Conservation (phyloP, 2,888 invertebrate genomes). For the Drosophila robusta region DNA sequence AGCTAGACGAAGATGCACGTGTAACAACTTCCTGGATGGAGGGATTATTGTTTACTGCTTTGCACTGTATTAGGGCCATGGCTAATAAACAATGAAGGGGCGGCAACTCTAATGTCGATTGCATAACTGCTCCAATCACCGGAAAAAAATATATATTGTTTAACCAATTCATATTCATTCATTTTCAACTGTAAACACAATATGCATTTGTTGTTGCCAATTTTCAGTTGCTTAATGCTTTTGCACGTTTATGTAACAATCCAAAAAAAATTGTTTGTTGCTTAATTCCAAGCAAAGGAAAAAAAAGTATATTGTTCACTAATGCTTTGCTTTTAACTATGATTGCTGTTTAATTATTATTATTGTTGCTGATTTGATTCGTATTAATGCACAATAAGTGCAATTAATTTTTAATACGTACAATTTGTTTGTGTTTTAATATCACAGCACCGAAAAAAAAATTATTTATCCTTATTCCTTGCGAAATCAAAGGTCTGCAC, state of each 20-base stretch:
- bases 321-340: conserved; percentile 26
- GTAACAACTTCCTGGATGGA: conserved; percentile 9
- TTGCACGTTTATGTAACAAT: conserved; percentile 63
- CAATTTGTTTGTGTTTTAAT: conserved; percentile 80
- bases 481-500: conserved; percentile 80
- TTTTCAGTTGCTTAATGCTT: conserved; percentile 10
- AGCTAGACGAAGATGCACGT: conserved; percentile 28
- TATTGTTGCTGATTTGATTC: conserved; percentile 32
- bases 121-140: conserved; percentile 60
- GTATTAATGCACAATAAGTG: conserved; percentile 26
- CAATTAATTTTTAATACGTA: conserved; percentile 69
- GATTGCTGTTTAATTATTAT: conserved; percentile 22
- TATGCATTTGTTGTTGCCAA: conserved; percentile 15
- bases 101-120: conserved; percentile 40
- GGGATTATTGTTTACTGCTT: conserved; percentile 23
- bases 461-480: conserved; percentile 76
- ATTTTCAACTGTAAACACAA: conserved; percentile 32
- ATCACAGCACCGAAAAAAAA: conserved; percentile 84
- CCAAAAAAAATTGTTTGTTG: conserved; percentile 20
- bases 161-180: conserved; percentile 30
- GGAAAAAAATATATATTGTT: conserved; percentile 32
- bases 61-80: conserved; percentile 19
- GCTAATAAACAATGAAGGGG: conserved; percentile 7
- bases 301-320: conserved; percentile 20
- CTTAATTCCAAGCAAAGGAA: conserved; percentile 1